These are phyloP conservation scores for Styela plicata DNA, from an alignment of 23 tunicate species.

Conservation along the genomic window DNA sequence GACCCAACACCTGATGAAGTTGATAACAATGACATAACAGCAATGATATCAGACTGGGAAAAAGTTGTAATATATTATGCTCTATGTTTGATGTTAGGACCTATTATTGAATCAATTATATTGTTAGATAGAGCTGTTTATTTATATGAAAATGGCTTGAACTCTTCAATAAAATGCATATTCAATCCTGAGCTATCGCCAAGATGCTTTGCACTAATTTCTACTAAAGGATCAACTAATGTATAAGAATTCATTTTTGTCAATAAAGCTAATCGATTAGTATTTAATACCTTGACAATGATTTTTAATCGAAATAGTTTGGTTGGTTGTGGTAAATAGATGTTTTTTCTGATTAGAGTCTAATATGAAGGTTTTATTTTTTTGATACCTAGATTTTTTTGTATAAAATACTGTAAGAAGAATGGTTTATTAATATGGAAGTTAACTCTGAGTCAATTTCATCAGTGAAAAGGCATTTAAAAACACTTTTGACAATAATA, in stretches of 20 bases:
- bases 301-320: no score
- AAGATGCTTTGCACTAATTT: constrained; percentile 24
- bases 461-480: background rate
- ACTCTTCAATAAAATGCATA: background rate
- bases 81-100: constrained; percentile 56
- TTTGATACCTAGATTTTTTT: no score
- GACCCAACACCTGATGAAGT: background rate
- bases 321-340: no score
- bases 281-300: no score
- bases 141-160: constrained; percentile 56
- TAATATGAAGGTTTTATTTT: no score
- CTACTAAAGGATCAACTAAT: no score
- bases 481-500: background rate
- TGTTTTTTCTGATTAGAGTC: no score
- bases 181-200: constrained; percentile 27
- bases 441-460: background rate
- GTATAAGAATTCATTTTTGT: no score
- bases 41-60: constrained; percentile 48
- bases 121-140: constrained; percentile 65
- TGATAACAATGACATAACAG: constrained; percentile 9
- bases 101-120: constrained; percentile 63
- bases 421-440: background rate
- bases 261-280: no score
- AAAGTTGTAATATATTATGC: constrained; percentile 57
- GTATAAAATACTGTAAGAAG: no score